A percentile compares a stretch with the other conserved stretches of the same genome.
These are phyloP conservation scores for Craseonycteris thonglongyai DNA, from an alignment of 2,113 vertebrate species.

Conservation along the genomic window DNA sequence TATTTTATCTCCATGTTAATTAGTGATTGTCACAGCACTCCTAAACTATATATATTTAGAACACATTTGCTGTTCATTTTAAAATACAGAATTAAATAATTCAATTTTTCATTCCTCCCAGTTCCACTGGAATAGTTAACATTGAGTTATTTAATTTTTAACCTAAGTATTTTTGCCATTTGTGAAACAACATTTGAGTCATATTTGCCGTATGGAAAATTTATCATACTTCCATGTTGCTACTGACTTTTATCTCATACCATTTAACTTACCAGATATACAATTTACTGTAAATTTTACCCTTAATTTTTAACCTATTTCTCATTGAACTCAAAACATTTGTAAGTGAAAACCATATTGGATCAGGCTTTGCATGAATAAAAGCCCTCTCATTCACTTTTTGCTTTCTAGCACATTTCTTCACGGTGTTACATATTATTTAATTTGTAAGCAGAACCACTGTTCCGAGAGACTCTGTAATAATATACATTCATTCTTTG, in stretches of 20 bases:
- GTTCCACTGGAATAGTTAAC: not conserved
- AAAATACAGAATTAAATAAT: not conserved
- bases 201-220: not conserved
- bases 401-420: not conserved
- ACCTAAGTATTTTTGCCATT: not conserved
- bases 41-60: not conserved
- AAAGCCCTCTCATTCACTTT: not conserved
- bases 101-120: not conserved
- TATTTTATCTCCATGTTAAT: no score
- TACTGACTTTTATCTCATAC: not conserved
- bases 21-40: not conserved
- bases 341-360: not conserved
- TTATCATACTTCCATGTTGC: not conserved
- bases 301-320: not conserved
- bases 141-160: not conserved
- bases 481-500: not conserved
- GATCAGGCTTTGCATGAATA: not conserved
- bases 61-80: not conserved
- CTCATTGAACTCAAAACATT: not conserved
- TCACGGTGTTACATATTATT: not conserved
- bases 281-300: not conserved
- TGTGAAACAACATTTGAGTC: not conserved
- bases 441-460: not conserved
- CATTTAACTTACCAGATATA: not conserved
- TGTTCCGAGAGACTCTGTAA: not conserved